Evolutionary conservation across 2,888 invertebrate species (phyloP).

Genomic region (Macropis europaea): DNA sequence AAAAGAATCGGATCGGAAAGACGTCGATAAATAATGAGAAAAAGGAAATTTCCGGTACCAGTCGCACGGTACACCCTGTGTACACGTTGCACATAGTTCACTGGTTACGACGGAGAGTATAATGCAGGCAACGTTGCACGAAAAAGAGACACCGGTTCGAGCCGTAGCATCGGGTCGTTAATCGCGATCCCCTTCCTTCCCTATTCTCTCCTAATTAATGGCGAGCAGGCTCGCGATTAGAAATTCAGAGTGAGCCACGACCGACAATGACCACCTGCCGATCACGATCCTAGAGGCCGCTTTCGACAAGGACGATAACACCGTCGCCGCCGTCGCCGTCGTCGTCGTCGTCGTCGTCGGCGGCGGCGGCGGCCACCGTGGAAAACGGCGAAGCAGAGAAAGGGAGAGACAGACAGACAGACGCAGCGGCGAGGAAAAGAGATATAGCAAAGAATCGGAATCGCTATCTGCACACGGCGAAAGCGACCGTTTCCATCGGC

Average conservation of each 20-base stretch:
- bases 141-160: too few species aligned
- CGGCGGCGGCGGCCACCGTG: not conserved
- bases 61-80: too few species aligned
- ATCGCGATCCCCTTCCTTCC: not conserved
- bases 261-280: conserved; percentile 63
- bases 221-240: conserved; percentile 53
- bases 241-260: conserved; percentile 54
- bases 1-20: too few species aligned
- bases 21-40: too few species aligned
- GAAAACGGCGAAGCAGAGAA: conserved; percentile 13
- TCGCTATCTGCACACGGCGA: conserved; percentile 53
- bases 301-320: conserved; percentile 63
- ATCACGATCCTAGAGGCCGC: conserved; percentile 57
- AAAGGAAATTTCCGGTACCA: too few species aligned
- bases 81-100: too few species aligned
- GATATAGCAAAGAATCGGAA: conserved; percentile 41
- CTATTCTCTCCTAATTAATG: conserved; percentile 52
- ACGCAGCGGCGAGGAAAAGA: conserved; percentile 46
- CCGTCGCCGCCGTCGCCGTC: not conserved
- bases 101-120: too few species aligned
- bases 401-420: too few species aligned
- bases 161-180: too few species aligned
- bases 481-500: conserved; percentile 54
- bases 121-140: too few species aligned
- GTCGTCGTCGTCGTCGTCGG: too few species aligned